Base-by-base conservation (phyloP, 2,113 vertebrate genomes). In the Callionymus lyra region DNA sequence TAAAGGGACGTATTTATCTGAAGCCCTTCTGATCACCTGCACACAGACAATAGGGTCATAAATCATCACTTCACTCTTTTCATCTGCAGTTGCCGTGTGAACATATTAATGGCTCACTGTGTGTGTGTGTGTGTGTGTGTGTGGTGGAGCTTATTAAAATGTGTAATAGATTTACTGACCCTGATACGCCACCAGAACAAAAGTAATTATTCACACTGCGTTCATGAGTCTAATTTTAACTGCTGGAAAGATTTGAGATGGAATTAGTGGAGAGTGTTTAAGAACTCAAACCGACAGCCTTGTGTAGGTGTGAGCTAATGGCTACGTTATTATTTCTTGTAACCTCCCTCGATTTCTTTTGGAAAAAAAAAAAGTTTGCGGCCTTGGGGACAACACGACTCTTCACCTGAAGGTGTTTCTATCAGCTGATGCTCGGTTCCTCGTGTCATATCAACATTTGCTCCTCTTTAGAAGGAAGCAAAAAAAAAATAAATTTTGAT, bases 151-250 rank as follows among this genome's bases (percentile, higher is more conserved):
- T 83, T 83, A 85, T 83, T 85, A 83, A 82, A 85, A 85, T 78
- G 76, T 80, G 78, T 80, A 83, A 83, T 83, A 82, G 83, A 85
- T 85, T 82, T 85, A 79, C 78, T 83, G 83, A 82, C 81, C 83
- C 83, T 83, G 80, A 81, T 82, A 82, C 77, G 81, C 77, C 78
- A 82, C 77, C 61, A 79, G 77, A 81, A 82, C 74, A 82, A 83
- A 82, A 75, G 80, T 85, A 79, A 84, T 85, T 84, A 82, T 82
- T 85, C 83, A 84, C 72, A 70, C 70, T 63, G 74, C 63, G 81
- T 76, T 61, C 72, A 63, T 63, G 65, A 34, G 70, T 82, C 78
- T 83, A 83, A 81, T 81, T 83, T 81, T 79, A 83, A 83, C 76
- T 74, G 68, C 63, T 76, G 68, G 74, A 81, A 78, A 69, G 64